These are phyloP conservation scores for Miichthys miiuy DNA, from an alignment of 2,797 vertebrate genomes.

Conservation along the genomic window DNA sequence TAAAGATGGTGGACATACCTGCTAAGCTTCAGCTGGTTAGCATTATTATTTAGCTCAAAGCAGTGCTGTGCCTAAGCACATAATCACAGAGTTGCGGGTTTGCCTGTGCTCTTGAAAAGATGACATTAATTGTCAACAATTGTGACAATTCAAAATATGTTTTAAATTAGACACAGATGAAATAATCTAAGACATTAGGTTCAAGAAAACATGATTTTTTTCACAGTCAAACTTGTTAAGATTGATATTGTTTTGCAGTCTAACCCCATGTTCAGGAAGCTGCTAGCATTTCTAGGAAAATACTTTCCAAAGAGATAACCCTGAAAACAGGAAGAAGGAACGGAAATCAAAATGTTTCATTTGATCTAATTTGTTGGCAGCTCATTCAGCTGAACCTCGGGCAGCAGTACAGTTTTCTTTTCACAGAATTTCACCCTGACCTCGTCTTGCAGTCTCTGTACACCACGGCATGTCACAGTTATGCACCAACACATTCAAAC, in stretches of 20 bases:
- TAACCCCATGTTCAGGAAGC: not conserved
- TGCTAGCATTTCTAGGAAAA: slow-evolving; percentile 8
- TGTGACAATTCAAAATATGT: not conserved
- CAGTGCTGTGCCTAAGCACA: not conserved
- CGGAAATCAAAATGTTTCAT: slow-evolving; percentile 12
- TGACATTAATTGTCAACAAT: no score
- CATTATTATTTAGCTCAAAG: not conserved
- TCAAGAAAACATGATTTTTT: not conserved
- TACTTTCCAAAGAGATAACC: not conserved
- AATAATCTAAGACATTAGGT: not conserved
- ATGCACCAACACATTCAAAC: not conserved
- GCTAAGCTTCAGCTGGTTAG: not conserved
- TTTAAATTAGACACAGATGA: not conserved
- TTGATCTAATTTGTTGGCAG: slow-evolving; percentile 11
- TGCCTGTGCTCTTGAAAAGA: no score
- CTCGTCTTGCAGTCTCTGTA: not conserved
- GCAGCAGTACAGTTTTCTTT: slow-evolving; percentile 9
- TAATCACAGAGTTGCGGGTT: not conserved
- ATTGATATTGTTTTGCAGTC: no score
- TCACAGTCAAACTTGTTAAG: not conserved
- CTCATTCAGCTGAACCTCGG: slow-evolving; percentile 1
- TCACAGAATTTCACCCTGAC: slow-evolving; percentile 4
- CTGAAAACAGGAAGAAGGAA: not conserved
- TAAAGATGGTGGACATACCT: not conserved
- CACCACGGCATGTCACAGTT: not conserved